Conservation (phyloP, 1,140 invertebrate genomes). For the Bursaphelenchus mucronatus region DNA sequence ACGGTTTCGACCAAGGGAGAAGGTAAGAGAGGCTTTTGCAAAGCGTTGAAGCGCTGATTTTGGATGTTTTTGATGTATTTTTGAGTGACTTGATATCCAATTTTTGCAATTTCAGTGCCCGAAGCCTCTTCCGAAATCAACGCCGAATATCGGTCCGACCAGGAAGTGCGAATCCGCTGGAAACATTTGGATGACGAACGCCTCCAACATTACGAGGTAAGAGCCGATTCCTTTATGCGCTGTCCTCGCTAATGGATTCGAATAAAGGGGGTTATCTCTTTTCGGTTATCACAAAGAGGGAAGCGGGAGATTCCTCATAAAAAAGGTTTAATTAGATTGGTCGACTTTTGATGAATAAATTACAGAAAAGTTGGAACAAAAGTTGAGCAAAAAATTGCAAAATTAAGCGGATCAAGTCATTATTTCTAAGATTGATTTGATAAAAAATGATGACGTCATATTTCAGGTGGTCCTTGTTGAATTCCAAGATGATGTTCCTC, state of each 20-base stretch:
- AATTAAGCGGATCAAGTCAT: background rate
- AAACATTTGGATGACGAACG: conserved; percentile 48
- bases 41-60: conserved; percentile 23
- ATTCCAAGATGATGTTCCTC: conserved; percentile 37
- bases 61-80: conserved; percentile 7
- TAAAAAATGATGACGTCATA: conserved; percentile 7
- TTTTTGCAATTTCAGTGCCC: conserved; percentile 40
- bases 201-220: conserved; percentile 58
- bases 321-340: background rate
- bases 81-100: conserved; percentile 1
- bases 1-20: conserved; percentile 55
- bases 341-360: background rate
- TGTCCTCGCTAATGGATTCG: too few relatives aligned
- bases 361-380: background rate
- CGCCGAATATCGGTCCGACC: conserved; percentile 49
- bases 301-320: too few relatives aligned
- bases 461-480: conserved; percentile 38
- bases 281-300: too few relatives aligned
- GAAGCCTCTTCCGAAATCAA: conserved; percentile 41
- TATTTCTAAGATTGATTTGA: background rate
- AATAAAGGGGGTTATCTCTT: too few relatives aligned
- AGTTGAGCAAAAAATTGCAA: background rate
- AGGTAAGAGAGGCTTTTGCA: conserved; percentile 29
- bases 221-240: background rate
- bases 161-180: conserved; percentile 53